Conservation (phyloP, 2,113 vertebrate species). For the Oryzias javanicus region DNA sequence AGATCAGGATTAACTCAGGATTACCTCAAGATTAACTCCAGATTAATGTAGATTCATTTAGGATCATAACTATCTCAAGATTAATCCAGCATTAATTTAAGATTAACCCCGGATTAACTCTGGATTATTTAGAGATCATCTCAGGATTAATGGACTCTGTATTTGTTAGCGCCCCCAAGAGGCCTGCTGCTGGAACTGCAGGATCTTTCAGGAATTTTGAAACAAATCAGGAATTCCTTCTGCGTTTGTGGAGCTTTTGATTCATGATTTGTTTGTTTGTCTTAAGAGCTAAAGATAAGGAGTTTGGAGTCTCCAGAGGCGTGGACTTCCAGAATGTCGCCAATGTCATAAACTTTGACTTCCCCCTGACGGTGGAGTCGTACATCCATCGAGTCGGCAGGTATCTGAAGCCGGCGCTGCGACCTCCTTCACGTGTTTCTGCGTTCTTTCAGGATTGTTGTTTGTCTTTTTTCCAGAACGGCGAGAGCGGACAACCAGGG, state of each 20-base stretch:
- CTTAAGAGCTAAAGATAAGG: conserved; percentile 79
- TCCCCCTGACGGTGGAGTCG: conserved; percentile 79
- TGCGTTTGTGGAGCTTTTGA: neutral
- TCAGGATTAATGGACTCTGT: too few species aligned
- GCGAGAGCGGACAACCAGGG: conserved; percentile 87
- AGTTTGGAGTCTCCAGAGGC: conserved; percentile 87
- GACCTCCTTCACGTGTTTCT: neutral
- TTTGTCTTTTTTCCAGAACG: conserved; percentile 74
- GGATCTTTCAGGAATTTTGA: neutral
- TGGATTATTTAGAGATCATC: too few species aligned
- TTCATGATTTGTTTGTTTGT: neutral
- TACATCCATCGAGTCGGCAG: conserved; percentile 92
- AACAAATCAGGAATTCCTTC: neutral
- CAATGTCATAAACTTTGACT: conserved; percentile 90
- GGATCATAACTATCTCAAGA: too few species aligned
- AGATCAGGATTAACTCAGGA: too few species aligned
- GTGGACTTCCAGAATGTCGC: conserved; percentile 92
- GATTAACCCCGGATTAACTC: too few species aligned
- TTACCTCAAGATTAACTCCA: too few species aligned
- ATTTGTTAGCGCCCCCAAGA: too few species aligned
- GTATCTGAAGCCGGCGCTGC: conserved; percentile 48
- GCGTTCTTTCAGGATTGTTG: neutral
- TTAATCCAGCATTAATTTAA: too few species aligned
- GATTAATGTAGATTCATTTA: too few species aligned
- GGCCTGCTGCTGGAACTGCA: neutral